These are phyloP conservation scores for Sepiola atlantica DNA, from an alignment of 2,888 invertebrate genomes.

Conservation along the genomic window DNA sequence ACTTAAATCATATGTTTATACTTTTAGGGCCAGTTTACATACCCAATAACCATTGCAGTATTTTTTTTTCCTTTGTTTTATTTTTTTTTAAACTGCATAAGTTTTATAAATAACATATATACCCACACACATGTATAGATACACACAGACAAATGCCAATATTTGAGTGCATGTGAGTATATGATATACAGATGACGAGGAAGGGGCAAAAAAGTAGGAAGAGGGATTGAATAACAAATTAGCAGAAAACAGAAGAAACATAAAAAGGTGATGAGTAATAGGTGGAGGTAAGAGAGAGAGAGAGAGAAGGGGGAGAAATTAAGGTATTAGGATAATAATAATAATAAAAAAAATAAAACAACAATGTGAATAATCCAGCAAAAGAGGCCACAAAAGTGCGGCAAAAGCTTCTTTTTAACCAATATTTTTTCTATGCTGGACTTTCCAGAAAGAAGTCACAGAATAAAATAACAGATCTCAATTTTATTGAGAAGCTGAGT, in stretches of 20 bases:
- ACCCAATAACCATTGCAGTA: conserved; percentile 16
- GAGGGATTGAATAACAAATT: not conserved
- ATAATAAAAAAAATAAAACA: conserved; percentile 32
- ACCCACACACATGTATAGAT: not conserved
- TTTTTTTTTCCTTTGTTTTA: no score
- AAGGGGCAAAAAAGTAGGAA: not conserved
- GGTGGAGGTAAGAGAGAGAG: no score
- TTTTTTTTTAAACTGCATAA: not conserved
- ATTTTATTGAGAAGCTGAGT: not conserved
- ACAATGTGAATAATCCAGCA: conserved; percentile 10
- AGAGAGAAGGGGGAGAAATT: not conserved
- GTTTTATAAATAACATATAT: conserved; percentile 8
- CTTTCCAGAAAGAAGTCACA: not conserved
- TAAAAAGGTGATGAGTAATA: not conserved
- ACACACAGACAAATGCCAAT: not conserved
- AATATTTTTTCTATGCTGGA: not conserved
- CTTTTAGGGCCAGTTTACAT: not conserved
- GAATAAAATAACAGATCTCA: conserved; percentile 18
- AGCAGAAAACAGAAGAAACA: not conserved
- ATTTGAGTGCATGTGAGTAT: not conserved
- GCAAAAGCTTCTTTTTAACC: not conserved
- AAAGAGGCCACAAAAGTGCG: not conserved
- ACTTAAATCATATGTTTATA: not conserved
- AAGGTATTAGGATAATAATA: not conserved
- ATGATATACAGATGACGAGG: not conserved